These are phyloP conservation scores for Nematostella vectensis DNA, from an alignment of 92 coral and sea anemone species.

Conservation along the genomic window DNA sequence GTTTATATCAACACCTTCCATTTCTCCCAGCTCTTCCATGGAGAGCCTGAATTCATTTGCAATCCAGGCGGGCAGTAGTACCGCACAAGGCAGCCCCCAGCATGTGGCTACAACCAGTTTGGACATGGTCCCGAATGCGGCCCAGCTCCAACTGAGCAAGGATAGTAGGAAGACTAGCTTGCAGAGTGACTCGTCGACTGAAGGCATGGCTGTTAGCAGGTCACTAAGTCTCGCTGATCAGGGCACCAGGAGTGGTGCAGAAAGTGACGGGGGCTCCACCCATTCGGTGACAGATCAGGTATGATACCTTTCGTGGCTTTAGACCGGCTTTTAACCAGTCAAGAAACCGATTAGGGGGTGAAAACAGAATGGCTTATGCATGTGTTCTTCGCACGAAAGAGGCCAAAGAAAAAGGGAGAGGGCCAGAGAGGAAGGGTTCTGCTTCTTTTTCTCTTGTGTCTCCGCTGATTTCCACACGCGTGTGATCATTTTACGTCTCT, in stretches of 20 bases:
- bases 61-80: slow-evolving; percentile 20
- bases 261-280: slow-evolving; percentile 24
- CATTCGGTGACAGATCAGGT: slow-evolving; percentile 10
- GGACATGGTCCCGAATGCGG: slow-evolving; percentile 8
- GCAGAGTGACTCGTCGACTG: slow-evolving; percentile 37
- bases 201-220: background rate
- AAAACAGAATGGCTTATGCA: no score
- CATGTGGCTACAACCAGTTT: background rate
- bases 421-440: no score
- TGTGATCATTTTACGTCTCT: no score
- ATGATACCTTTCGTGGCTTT: background rate
- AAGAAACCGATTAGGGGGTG: background rate
- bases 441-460: no score
- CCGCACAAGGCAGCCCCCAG: slow-evolving; percentile 18
- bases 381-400: no score
- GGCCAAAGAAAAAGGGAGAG: no score
- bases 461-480: no score
- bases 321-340: no score
- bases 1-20: slow-evolving; percentile 41
- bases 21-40: slow-evolving; percentile 86
- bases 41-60: slow-evolving; percentile 71
- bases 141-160: slow-evolving; percentile 19
- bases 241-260: slow-evolving; percentile 11
- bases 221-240: background rate
- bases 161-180: slow-evolving; percentile 24